phyloP scores from a whole-genome alignment of 2,113 vertebrate species.

The Glaucomys volans region DNA sequence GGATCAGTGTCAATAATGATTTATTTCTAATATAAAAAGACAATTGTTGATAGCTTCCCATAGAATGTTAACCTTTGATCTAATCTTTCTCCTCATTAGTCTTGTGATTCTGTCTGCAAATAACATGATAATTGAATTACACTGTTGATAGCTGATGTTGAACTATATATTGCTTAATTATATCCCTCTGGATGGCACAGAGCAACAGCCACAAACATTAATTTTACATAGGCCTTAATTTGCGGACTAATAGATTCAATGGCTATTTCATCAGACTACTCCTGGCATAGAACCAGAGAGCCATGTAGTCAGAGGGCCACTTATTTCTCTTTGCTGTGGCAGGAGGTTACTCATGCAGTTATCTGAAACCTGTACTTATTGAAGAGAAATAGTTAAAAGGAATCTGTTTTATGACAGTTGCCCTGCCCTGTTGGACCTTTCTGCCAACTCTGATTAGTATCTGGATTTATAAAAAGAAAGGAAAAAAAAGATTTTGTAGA shows the following conservation, averaged over 20 bases:
- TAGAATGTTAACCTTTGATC: constrained; percentile 38
- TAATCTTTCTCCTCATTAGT: constrained; percentile 37
- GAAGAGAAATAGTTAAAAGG: constrained; percentile 21
- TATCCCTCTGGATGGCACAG: neutral
- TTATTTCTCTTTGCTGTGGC: neutral
- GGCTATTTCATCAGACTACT: neutral
- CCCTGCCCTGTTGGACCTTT: neutral
- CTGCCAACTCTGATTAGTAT: constrained; percentile 34
- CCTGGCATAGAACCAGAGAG: neutral
- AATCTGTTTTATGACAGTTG: constrained; percentile 27
- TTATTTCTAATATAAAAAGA: constrained; percentile 57
- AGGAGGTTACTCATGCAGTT: neutral
- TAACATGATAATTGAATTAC: constrained; percentile 61
- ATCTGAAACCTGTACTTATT: constrained; percentile 29
- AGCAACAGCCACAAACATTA: neutral
- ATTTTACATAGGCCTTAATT: constrained; percentile 22
- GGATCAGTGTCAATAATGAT: constrained; percentile 14
- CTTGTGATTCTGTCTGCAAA: constrained; percentile 31
- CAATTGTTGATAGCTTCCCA: neutral
- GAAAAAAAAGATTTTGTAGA: neutral
- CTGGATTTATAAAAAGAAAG: constrained; percentile 16
- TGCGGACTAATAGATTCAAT: constrained; percentile 33
- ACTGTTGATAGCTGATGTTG: constrained; percentile 14
- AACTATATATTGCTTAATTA: constrained; percentile 50
- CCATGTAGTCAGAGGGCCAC: neutral